phyloP scores from a whole-genome alignment of 1,140 invertebrate species.

The Drosophila pachea region DNA sequence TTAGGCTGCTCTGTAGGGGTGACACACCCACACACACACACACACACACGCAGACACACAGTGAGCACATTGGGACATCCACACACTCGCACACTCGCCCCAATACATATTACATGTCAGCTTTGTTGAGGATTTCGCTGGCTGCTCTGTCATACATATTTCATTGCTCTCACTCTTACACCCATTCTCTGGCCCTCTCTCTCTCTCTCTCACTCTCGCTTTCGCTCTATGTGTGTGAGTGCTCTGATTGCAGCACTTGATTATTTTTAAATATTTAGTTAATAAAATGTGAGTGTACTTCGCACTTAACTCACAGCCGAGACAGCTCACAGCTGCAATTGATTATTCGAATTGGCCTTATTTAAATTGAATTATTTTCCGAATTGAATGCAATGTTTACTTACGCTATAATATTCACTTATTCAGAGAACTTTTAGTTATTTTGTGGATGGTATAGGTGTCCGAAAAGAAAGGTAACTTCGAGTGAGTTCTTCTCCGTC shows the following conservation, averaged over 20 bases:
- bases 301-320: background rate
- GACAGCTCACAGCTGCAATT: no score
- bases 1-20: constrained; percentile 35
- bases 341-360: no score
- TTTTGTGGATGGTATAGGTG: no score
- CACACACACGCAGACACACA: no score
- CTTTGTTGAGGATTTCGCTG: constrained; percentile 42
- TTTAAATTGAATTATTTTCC: no score
- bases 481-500: no score
- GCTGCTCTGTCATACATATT: constrained; percentile 39
- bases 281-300: constrained; percentile 15
- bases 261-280: constrained; percentile 50
- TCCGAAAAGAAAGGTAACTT: no score
- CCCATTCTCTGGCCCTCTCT: background rate
- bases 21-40: constrained; percentile 2
- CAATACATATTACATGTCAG: constrained; percentile 50
- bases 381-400: no score
- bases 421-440: no score
- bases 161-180: constrained; percentile 24
- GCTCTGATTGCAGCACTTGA: constrained; percentile 48
- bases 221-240: constrained; percentile 6
- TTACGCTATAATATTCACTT: no score
- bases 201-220: background rate
- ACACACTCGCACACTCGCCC: no score
- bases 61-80: no score